Evolutionary conservation across 2,888 invertebrate species (phyloP), one percentile per base, ranked within the genome.

Genomic region (Cremastinae sp.): DNA sequence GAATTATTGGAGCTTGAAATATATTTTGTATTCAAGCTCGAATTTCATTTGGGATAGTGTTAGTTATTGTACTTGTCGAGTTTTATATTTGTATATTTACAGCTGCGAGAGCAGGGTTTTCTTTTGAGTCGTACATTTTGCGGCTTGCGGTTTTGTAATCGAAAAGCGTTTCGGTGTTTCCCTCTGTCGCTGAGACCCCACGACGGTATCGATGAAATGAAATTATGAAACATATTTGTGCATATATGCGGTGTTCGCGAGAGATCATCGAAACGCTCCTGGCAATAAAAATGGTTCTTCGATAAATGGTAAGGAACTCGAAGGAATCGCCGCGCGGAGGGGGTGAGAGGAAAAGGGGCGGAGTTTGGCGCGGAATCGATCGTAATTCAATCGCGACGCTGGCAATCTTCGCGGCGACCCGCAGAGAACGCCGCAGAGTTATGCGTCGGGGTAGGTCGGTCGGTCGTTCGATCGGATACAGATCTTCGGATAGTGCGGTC

Each of bases 331-430:
- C 34, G 20, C 38, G 20, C 14, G 51, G 34, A 38, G 53, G 75
- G 70, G 64, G 34, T 16, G 45, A 47, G 38, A 54, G 56, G 73
- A 34, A 20, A 64, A 38, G 47, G 38, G 36, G 64, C 36, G 20
- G 62, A 69, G 65, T 38, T 51, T 61, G 36, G 70, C 53, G 62
- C 10, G 49, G 62, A 61, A 80, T 79, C 76, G 79, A 79, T 80
- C 74, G 79, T 80, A 82, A 81, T 82, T 79, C 80, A 80, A 83
- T 84, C 80, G 81, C 75, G 71, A 81, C 81, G 77, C 80, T 79
- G 80, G 68, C 80, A 83, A 82, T 83, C 77, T 81, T 78, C 74
- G 78, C 53, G 81, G 80, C 70, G 78, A 78, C 79, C 78, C 81
- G 74, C 80, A 72, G 10, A 22, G 47, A 74, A 75, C 56, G 78